A percentile compares a stretch with the other conserved stretches of the same genome.
Conservation (phyloP, 2,888 invertebrate species). For the Lepidochrysops patricia region DNA sequence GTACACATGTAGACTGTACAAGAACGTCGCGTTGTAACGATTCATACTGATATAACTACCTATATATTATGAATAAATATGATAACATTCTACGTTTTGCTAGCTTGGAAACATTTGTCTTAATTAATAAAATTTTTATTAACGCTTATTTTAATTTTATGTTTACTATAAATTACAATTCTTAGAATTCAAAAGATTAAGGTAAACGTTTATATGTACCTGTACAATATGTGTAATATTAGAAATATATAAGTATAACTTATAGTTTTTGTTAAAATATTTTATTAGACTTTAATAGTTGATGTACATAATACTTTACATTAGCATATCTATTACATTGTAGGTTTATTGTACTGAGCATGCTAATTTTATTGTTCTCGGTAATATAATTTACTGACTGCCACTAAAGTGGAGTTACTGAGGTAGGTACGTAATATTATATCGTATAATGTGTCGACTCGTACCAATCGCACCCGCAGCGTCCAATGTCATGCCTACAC, state of each 20-base stretch:
- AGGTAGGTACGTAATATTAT: neutral
- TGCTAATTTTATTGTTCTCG: neutral
- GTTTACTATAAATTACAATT: neutral
- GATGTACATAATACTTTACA: neutral
- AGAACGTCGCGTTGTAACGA: neutral
- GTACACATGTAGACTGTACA: neutral
- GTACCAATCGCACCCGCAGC: neutral
- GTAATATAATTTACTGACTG: neutral
- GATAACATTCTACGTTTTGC: neutral
- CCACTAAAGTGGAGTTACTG: neutral
- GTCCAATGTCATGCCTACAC: neutral
- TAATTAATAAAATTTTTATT: too few relatives aligned
- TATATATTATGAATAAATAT: neutral
- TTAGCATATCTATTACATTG: neutral
- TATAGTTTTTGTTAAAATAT: neutral
- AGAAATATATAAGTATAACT: too few relatives aligned
- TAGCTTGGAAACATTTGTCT: neutral
- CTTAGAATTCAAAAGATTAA: neutral
- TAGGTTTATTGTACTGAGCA: neutral
- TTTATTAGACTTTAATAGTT: neutral
- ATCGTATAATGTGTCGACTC: neutral
- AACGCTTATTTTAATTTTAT: neutral
- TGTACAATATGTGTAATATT: too few relatives aligned
- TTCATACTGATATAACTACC: neutral
- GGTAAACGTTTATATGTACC: too few relatives aligned